These are phyloP conservation scores for Philhelius pedissequus DNA, from an alignment of 2,888 invertebrate species.

Conservation along the genomic window DNA sequence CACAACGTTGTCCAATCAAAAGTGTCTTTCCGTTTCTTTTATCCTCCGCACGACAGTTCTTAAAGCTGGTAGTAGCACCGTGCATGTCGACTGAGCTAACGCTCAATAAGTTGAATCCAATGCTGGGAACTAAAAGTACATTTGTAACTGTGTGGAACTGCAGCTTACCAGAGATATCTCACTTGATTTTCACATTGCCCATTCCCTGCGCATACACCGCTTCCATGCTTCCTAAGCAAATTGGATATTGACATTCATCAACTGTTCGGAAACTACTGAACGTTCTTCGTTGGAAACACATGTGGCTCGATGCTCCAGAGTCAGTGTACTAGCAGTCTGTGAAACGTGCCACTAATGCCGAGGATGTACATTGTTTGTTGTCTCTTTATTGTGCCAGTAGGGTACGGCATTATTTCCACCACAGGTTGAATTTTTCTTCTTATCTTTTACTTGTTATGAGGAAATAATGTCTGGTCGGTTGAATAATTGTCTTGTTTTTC, in stretches of 20 bases:
- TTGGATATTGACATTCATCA: too few species aligned
- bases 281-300: too few species aligned
- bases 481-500: neutral
- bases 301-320: too few species aligned
- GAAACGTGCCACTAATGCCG: too few species aligned
- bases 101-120: neutral
- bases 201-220: too few species aligned
- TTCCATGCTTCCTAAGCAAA: too few species aligned
- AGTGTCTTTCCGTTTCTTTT: slow-evolving; percentile 20
- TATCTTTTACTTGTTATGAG: neutral
- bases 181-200: too few species aligned
- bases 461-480: slow-evolving; percentile 4
- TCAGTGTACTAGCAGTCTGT: neutral
- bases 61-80: slow-evolving; percentile 22
- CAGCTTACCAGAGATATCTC: too few species aligned
- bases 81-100: slow-evolving; percentile 16
- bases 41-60: slow-evolving; percentile 12
- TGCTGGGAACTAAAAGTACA: slow-evolving; percentile 4
- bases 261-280: too few species aligned
- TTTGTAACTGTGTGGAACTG: neutral
- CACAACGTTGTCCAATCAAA: slow-evolving; percentile 2
- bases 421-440: slow-evolving; percentile 12
- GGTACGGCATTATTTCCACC: slow-evolving; percentile 13
- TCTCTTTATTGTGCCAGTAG: slow-evolving; percentile 4
- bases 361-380: neutral